Percentiles rank a stretch among this genome's conserved stretches.
Conservation (phyloP, 2,797 vertebrate genomes). For the Macropus fuliginosus region DNA sequence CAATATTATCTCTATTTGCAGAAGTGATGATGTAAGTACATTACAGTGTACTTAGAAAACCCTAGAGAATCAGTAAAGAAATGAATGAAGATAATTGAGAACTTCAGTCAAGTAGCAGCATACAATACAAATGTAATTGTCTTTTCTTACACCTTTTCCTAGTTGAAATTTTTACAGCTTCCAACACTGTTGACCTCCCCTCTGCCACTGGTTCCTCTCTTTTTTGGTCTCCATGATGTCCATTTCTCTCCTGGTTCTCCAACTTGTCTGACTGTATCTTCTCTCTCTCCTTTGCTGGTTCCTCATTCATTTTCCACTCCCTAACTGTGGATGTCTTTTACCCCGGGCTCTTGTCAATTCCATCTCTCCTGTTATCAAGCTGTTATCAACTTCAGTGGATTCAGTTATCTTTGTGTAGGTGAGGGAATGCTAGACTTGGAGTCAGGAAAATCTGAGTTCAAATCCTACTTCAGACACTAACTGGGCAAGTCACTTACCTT, state of each 20-base stretch:
- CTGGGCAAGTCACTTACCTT: neutral
- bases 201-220: neutral
- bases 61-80: too few species aligned
- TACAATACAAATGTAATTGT: too few species aligned
- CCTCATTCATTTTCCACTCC: neutral
- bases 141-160: too few species aligned
- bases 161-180: too few species aligned
- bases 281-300: neutral
- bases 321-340: neutral
- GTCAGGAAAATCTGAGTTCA: too few species aligned
- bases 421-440: too few species aligned
- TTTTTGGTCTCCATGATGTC: rapidly evolving
- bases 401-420: neutral
- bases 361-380: neutral
- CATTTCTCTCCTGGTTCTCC: neutral
- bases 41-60: too few species aligned
- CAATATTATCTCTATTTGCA: too few species aligned
- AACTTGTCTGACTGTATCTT: neutral
- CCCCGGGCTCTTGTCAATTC: neutral
- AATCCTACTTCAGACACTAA: neutral
- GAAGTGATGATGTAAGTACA: too few species aligned
- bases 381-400: neutral
- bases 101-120: too few species aligned
- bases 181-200: too few species aligned
- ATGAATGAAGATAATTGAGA: too few species aligned